Percentiles rank a stretch among this genome's conserved stretches.
These are phyloP conservation scores for Cecropterus lyciades DNA, from an alignment of 1,140 invertebrate species.

Conservation along the genomic window DNA sequence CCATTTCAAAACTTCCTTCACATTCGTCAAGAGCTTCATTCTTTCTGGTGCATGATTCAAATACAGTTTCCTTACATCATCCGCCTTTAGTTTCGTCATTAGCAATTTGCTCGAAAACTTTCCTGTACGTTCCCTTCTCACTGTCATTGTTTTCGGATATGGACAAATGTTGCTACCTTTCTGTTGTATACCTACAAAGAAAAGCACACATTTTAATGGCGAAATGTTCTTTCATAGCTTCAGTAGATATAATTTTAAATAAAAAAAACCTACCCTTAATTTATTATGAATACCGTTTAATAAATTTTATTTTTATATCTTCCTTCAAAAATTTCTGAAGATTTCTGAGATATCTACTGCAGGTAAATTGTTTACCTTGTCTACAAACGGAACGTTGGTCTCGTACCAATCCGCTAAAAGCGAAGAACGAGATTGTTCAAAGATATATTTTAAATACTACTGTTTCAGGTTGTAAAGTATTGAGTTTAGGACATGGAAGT, in stretches of 20 bases:
- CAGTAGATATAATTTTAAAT: background rate
- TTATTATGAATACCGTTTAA: no score
- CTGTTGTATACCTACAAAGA: slow-evolving; percentile 24
- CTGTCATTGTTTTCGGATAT: slow-evolving; percentile 7
- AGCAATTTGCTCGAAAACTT: background rate
- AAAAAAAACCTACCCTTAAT: slow-evolving; percentile 26
- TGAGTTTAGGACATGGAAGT: no score
- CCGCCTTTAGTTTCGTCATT: background rate
- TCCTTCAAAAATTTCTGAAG: no score
- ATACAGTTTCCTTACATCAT: background rate
- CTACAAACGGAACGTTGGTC: no score
- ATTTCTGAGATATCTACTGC: no score
- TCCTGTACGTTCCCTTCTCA: slow-evolving; percentile 8
- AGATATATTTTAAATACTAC: no score
- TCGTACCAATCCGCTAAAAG: no score
- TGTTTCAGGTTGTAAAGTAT: no score
- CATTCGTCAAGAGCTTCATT: slow-evolving; percentile 34
- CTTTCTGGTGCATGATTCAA: slow-evolving; percentile 4
- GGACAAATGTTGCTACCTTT: slow-evolving; percentile 27
- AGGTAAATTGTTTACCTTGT: no score
- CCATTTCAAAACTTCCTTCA: slow-evolving; percentile 48
- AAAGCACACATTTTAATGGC: slow-evolving; percentile 16
- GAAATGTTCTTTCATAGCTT: background rate
- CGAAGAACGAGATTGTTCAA: no score
- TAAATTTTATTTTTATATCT: no score